phyloP scores from a whole-genome alignment of 2,888 invertebrate genomes.

The Rutpela maculata region DNA sequence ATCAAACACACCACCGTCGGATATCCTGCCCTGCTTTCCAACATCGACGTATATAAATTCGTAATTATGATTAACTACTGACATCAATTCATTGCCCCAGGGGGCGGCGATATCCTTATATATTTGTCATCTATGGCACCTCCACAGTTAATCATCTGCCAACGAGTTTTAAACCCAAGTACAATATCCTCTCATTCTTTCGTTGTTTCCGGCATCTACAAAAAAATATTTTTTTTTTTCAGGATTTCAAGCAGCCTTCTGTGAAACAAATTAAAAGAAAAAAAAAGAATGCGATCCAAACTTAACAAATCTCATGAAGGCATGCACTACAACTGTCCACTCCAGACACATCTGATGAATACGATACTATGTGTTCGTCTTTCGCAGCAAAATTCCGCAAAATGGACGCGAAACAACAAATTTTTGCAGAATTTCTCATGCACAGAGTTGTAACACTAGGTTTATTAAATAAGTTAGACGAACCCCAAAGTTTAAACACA shows the following conservation, averaged over 20 bases:
- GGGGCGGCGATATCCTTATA: neutral
- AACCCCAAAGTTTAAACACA: neutral
- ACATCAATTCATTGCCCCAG: slow-evolving; percentile 47
- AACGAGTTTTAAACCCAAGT: neutral
- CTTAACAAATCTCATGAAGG: neutral
- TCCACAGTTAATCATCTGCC: neutral
- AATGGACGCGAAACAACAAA: neutral
- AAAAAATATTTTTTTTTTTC: neutral
- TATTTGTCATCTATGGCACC: too few species aligned
- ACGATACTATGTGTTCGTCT: neutral
- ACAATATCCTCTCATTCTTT: neutral
- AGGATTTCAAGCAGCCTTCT: neutral
- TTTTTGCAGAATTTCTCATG: neutral
- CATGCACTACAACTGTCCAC: neutral
- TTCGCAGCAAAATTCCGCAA: too few species aligned
- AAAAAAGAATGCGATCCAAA: neutral
- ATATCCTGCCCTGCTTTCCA: slow-evolving; percentile 6
- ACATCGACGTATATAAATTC: slow-evolving; percentile 53
- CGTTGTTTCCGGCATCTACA: neutral
- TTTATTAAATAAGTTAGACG: neutral
- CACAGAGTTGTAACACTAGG: neutral
- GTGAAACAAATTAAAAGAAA: neutral
- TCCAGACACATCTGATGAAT: neutral
- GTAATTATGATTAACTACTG: slow-evolving; percentile 54
- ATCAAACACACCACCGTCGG: neutral